phyloP scores from a whole-genome alignment of 2,797 vertebrate genomes.

The Danionella dracula region DNA sequence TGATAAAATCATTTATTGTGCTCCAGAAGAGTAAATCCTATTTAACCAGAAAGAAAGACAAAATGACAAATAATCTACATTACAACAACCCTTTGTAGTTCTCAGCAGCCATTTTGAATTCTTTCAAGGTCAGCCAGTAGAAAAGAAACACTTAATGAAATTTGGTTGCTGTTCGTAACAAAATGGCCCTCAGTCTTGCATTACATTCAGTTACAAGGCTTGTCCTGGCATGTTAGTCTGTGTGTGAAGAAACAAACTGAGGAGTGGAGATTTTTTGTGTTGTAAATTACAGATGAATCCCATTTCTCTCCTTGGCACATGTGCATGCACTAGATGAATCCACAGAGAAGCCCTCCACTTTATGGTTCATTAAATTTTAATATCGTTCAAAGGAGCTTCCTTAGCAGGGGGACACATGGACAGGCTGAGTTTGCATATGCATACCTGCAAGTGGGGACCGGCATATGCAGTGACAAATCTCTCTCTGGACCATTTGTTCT shows the following conservation, averaged over 20 bases:
- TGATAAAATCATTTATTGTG: constrained; percentile 83
- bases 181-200: constrained; percentile 64
- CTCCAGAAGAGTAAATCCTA: constrained; percentile 81
- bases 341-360: constrained; percentile 12
- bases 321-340: constrained; percentile 42
- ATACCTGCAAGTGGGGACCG: constrained; percentile 26
- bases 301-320: constrained; percentile 38
- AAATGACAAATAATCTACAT: constrained; percentile 79
- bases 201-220: constrained; percentile 71
- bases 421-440: constrained; percentile 48
- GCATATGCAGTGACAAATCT: neutral
- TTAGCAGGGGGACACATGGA: constrained; percentile 50
- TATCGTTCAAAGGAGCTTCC: constrained; percentile 46
- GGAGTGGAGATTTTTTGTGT: constrained; percentile 5
- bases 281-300: constrained; percentile 34
- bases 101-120: constrained; percentile 54
- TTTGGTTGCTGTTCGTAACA: constrained; percentile 63
- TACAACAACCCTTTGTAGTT: constrained; percentile 62
- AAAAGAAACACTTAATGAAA: constrained; percentile 36
- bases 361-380: constrained; percentile 46
- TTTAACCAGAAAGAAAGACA: constrained; percentile 80
- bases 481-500: constrained; percentile 42
- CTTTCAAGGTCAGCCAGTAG: constrained; percentile 48
- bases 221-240: constrained; percentile 27
- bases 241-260: constrained; percentile 22